A percentile compares a stretch with the other conserved stretches of the same genome.
phyloP scores from a whole-genome alignment of 2,888 invertebrate genomes.

The Copidosoma aretas region DNA sequence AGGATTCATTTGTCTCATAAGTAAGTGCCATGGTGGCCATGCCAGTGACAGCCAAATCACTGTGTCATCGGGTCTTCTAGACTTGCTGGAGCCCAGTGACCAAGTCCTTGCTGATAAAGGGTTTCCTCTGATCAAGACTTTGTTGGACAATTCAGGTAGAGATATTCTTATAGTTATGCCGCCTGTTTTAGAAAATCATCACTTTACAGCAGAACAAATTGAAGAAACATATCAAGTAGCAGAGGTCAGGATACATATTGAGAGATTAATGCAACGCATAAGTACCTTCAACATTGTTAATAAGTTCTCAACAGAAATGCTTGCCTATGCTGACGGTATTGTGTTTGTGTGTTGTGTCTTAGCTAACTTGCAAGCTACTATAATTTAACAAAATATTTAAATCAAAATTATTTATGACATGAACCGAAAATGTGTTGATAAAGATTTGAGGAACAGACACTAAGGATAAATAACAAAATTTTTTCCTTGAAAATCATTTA shows the following conservation, averaged over 20 bases:
- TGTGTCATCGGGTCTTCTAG: neutral
- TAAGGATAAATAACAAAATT: no score
- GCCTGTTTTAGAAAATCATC: neutral
- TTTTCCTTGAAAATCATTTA: no score
- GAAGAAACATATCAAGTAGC: slow-evolving; percentile 4
- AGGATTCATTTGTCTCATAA: neutral
- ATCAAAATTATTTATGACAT: no score
- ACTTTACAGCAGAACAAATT: neutral
- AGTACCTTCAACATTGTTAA: neutral
- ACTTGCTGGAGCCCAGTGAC: neutral
- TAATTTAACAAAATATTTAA: no score
- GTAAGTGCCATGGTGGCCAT: neutral
- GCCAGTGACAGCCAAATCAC: neutral
- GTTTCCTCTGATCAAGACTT: neutral
- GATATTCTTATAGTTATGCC: neutral
- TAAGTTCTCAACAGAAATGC: neutral
- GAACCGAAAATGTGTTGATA: no score
- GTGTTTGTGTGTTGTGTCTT: neutral
- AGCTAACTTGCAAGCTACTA: neutral
- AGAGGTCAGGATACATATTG: neutral
- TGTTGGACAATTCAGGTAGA: neutral
- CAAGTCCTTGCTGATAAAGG: neutral
- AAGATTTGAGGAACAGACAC: no score
- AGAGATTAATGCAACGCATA: neutral
- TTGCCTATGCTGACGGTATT: neutral